Evolutionary conservation across 2,797 vertebrate genomes (phyloP), one percentile per base, ranked within the genome.

Genomic region (Denticeps clupeoides): DNA sequence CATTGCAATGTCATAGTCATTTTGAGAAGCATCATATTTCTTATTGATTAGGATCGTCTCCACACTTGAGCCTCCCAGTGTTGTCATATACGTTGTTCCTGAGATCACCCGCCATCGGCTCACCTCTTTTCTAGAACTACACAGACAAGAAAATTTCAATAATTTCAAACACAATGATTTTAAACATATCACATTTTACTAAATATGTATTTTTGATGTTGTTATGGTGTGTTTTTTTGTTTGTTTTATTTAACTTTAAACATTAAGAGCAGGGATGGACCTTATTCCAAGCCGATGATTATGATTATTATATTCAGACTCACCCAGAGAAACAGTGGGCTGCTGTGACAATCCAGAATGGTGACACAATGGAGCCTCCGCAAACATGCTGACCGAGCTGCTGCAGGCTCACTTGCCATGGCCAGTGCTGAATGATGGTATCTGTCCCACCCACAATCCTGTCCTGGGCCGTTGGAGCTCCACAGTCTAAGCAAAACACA

Each of bases 331-430:
- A 94, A 72, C 93, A 97, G 70, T 95, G 92, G 0, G 92, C 90
- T 0, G 93, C 91, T 0, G 86, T 88, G 64, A 89, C 74, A 2
- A 92, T 73, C 87, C 90, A 93, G 2, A 33, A 37, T 0, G 74
- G 57, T 2, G 80, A 80, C 47, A 98, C 70, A 64, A 97, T 69
- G 16, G 88, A 84, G 3, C 91, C 91, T 2, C 90, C 93, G 7
- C 93, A 95, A n/a, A 80, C 55, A 45, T 97, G 93, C 3, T 82
- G 79, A 1, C 65, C 82, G 8, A 66, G 55, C 53, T 79, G 79
- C 69, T 85, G 89, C 67, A 96, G 23, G 62, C 91, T 96, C 55
- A 89, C 87, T 75, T 95, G 92, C 93, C 91, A 97, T 0, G 93
- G 91, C 84, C 87, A 92, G 1, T 81, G 47, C 33, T 86, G 70